Percentiles rank a stretch among this genome's conserved stretches.
phyloP scores from a whole-genome alignment of 2,888 invertebrate species.

The Thysanoteuthis rhombus region DNA sequence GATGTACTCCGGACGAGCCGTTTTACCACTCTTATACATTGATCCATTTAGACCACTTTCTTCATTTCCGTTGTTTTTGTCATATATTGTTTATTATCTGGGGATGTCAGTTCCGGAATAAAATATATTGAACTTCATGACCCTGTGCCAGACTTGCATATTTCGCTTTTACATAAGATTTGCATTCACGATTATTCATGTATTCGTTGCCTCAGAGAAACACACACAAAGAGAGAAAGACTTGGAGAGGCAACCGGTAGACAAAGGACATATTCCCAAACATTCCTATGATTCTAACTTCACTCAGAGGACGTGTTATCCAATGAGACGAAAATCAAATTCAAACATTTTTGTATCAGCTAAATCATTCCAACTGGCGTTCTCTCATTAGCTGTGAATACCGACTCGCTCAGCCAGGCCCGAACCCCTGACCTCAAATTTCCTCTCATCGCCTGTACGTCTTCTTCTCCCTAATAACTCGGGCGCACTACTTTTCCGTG shows the following conservation, averaged over 20 bases:
- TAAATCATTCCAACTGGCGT: not conserved
- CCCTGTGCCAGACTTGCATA: too few species aligned
- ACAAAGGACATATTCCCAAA: not conserved
- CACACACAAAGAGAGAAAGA: too few species aligned
- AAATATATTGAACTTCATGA: too few species aligned
- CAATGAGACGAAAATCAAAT: not conserved
- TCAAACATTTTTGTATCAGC: not conserved
- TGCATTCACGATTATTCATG: too few species aligned
- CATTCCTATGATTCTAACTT: not conserved
- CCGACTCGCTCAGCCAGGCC: not conserved
- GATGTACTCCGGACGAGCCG: too few species aligned
- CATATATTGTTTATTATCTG: too few species aligned
- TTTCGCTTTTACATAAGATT: too few species aligned
- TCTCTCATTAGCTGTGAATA: not conserved
- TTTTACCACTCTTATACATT: too few species aligned
- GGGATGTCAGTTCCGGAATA: too few species aligned
- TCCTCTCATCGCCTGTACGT: not conserved
- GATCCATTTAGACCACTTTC: too few species aligned
- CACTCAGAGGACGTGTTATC: not conserved
- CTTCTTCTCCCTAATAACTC: not conserved
- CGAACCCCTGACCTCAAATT: not conserved
- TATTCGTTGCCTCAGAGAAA: too few species aligned
- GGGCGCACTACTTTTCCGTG: not conserved
- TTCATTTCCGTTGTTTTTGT: too few species aligned
- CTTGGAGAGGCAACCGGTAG: not conserved